Evolutionary conservation across 64 coral and sea anemone genomes (phyloP).

Genomic region (Actinia equina): DNA sequence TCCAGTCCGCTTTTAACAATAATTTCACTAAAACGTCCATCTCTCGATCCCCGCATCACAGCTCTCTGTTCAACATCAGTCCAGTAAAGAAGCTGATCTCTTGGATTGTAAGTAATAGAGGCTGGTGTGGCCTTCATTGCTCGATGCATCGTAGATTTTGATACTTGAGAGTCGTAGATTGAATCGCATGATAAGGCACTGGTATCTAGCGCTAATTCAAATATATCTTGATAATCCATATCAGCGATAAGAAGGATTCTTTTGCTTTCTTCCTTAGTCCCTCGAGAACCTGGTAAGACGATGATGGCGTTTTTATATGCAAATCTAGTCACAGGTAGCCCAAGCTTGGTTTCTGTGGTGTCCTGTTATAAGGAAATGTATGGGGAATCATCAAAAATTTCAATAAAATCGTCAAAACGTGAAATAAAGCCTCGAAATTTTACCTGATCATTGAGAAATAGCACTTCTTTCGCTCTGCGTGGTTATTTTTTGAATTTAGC

Average conservation of each 20-base stretch:
- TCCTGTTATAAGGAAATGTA: no score
- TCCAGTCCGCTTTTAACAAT: conserved; percentile 17
- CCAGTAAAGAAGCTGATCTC: conserved; percentile 56
- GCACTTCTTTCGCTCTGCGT: no score
- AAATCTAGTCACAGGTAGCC: no score
- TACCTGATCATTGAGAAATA: no score
- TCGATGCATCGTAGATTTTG: neutral
- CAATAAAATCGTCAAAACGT: no score
- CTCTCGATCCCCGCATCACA: conserved; percentile 27
- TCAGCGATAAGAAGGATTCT: conserved; percentile 31
- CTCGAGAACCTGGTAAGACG: neutral
- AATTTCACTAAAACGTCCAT: conserved; percentile 40
- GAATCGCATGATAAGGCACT: conserved; percentile 13
- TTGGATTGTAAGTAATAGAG: conserved; percentile 52
- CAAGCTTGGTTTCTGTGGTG: no score
- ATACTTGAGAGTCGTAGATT: neutral
- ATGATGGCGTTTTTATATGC: neutral
- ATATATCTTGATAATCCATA: conserved; percentile 27
- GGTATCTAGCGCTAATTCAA: conserved; percentile 24
- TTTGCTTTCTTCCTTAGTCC: neutral
- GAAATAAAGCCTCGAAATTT: no score
- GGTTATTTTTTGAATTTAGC: no score
- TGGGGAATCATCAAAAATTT: no score
- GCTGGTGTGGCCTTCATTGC: neutral
- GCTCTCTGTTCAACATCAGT: conserved; percentile 32